Percentiles rank a stretch among this genome's conserved stretches.
These are phyloP conservation scores for Protonibea diacanthus DNA, from an alignment of 2,797 vertebrate genomes.

Conservation along the genomic window DNA sequence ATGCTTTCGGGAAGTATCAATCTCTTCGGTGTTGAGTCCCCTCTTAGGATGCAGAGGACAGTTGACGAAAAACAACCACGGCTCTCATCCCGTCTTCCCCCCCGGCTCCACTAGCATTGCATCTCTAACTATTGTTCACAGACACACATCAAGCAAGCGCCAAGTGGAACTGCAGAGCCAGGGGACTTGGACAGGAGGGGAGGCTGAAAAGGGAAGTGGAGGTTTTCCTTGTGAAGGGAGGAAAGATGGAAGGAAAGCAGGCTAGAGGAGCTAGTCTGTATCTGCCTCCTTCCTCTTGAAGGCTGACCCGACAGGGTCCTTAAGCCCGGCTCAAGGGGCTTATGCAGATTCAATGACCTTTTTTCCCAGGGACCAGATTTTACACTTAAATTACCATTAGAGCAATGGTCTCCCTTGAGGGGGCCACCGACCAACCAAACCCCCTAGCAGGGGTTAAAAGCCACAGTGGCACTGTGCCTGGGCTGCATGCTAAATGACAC, in stretches of 20 bases:
- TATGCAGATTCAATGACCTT: conserved; percentile 98
- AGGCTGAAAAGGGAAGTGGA: conserved; percentile 35
- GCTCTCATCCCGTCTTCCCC: conserved; percentile 57
- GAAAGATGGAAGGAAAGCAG: conserved; percentile 53
- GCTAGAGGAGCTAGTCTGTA: conserved; percentile 62
- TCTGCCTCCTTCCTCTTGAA: conserved; percentile 80
- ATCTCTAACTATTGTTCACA: conserved; percentile 76
- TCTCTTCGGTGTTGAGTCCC: conserved; percentile 84
- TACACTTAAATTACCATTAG: conserved; percentile 98
- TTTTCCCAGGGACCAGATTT: conserved; percentile 96
- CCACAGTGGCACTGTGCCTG: conserved; percentile 87
- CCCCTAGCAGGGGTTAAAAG: conserved; percentile 90
- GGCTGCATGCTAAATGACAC: conserved; percentile 86
- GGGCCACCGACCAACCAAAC: conserved; percentile 65
- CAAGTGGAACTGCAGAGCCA: conserved; percentile 64
- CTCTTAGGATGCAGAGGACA: conserved; percentile 89
- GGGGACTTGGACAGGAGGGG: conserved; percentile 49
- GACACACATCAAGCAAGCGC: conserved; percentile 87
- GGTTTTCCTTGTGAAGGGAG: conserved; percentile 19
- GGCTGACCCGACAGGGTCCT: conserved; percentile 88
- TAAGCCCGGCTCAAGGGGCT: conserved; percentile 93
- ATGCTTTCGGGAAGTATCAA: conserved; percentile 84
- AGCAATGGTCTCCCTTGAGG: conserved; percentile 87
- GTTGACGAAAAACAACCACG: conserved; percentile 46
- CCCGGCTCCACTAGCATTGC: conserved; percentile 45